These are phyloP conservation scores for Drosophila mauritiana DNA, from an alignment of 1,140 invertebrate genomes.

Conservation along the genomic window DNA sequence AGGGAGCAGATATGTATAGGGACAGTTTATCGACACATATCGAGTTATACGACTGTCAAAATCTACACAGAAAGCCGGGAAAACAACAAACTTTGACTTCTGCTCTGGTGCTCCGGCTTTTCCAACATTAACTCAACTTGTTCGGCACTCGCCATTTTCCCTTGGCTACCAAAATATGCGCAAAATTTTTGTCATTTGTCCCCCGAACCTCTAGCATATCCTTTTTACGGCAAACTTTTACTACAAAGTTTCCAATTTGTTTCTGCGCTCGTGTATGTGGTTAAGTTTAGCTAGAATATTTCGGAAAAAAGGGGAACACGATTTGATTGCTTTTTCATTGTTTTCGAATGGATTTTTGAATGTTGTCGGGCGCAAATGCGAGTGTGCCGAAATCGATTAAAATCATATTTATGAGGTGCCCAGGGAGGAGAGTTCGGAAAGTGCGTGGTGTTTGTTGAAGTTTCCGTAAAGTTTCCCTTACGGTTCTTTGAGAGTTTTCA, in stretches of 20 bases:
- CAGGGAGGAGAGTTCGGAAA: constrained; percentile 24
- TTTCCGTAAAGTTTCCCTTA: constrained; percentile 30
- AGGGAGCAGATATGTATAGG: constrained; percentile 7
- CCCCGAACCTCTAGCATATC: constrained; percentile 13
- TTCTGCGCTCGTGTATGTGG: constrained; percentile 27
- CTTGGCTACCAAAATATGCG: constrained; percentile 57
- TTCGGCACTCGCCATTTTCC: constrained; percentile 35
- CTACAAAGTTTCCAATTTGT: constrained; percentile 64
- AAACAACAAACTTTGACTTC: constrained; percentile 50
- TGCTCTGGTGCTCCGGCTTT: constrained; percentile 20
- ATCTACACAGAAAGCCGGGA: constrained; percentile 44
- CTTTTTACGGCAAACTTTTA: constrained; percentile 40
- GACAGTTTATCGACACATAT: constrained; percentile 62
- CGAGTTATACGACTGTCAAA: constrained; percentile 49
- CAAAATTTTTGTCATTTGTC: constrained; percentile 58
- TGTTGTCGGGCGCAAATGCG: constrained; percentile 27
- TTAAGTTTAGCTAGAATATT: constrained; percentile 36
- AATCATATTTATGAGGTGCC: constrained; percentile 72
- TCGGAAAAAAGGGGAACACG: constrained; percentile 21
- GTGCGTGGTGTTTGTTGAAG: constrained; percentile 26
- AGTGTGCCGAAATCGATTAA: constrained; percentile 74
- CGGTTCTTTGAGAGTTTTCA: constrained; percentile 9
- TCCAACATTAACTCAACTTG: constrained; percentile 55
- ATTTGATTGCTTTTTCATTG: constrained; percentile 82
- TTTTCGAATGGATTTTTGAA: constrained; percentile 73